A percentile compares a stretch with the other conserved stretches of the same genome.
Conservation (phyloP, 2,888 invertebrate species). For the Macaria notata region DNA sequence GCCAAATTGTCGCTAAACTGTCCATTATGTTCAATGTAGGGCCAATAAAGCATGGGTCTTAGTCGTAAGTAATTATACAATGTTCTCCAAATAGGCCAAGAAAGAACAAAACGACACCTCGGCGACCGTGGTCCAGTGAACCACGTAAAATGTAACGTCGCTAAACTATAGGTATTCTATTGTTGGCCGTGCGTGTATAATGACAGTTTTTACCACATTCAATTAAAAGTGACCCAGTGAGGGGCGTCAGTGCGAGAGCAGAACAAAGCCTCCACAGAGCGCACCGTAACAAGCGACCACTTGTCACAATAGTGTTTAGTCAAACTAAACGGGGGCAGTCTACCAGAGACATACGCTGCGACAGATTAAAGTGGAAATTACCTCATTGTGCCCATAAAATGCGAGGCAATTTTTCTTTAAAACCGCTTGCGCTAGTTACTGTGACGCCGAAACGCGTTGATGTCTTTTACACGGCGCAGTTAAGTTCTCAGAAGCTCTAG, state of each 20-base stretch:
- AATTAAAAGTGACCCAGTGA: slow-evolving; percentile 76
- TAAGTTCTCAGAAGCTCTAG: slow-evolving; percentile 30
- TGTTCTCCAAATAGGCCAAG: slow-evolving; percentile 7
- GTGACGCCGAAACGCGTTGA: slow-evolving; percentile 35
- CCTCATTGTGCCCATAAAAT: slow-evolving; percentile 24
- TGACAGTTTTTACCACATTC: slow-evolving; percentile 69
- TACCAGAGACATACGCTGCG: slow-evolving; percentile 35
- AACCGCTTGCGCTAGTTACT: slow-evolving; percentile 26
- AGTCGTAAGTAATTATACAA: background rate
- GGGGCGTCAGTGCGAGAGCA: slow-evolving; percentile 44
- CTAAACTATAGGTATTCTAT: slow-evolving; percentile 48
- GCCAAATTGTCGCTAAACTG: background rate
- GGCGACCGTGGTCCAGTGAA: slow-evolving; percentile 7
- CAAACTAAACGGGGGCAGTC: slow-evolving; percentile 39
- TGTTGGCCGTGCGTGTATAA: slow-evolving; percentile 74
- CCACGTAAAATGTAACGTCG: slow-evolving; percentile 37
- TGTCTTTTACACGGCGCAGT: slow-evolving; percentile 33
- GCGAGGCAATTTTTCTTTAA: slow-evolving; percentile 17
- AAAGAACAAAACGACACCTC: slow-evolving; percentile 9
- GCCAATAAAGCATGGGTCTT: too few relatives aligned
- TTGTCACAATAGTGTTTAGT: slow-evolving; percentile 43
- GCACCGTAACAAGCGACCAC: slow-evolving; percentile 39
- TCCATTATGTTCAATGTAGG: background rate
- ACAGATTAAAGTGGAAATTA: slow-evolving; percentile 44
- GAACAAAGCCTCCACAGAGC: slow-evolving; percentile 50